Percentiles rank a stretch among this genome's conserved stretches.
phyloP scores from a whole-genome alignment of 2,888 invertebrate genomes.

The Venusia cambrica region DNA sequence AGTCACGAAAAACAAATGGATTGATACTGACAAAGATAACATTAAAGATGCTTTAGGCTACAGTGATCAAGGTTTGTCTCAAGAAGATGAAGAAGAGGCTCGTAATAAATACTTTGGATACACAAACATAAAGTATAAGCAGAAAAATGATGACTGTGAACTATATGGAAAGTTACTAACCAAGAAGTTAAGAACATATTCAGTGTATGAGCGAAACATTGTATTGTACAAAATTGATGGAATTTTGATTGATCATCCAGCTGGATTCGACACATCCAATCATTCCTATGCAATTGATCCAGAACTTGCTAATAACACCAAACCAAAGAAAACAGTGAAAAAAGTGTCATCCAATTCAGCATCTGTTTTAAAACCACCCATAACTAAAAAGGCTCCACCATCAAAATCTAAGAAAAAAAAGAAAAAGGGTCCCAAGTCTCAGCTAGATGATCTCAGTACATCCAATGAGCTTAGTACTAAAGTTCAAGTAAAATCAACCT shows the following conservation, averaged over 20 bases:
- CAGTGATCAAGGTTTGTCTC: background rate
- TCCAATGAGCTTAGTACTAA: no score
- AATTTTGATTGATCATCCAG: constrained; percentile 14
- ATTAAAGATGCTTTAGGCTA: no score
- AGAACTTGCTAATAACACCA: background rate
- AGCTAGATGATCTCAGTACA: no score
- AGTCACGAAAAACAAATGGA: no score
- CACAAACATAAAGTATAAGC: constrained; percentile 4
- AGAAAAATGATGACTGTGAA: constrained; percentile 6
- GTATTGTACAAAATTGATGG: constrained; percentile 16
- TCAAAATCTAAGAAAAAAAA: no score
- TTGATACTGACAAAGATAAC: no score
- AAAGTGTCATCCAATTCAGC: no score
- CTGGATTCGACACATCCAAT: constrained; percentile 10
- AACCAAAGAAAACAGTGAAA: background rate
- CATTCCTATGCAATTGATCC: background rate
- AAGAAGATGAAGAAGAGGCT: constrained; percentile 2
- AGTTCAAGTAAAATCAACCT: no score
- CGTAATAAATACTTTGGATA: constrained; percentile 1
- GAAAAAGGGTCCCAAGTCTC: no score
- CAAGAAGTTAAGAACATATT: constrained; percentile 14
- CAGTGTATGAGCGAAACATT: constrained; percentile 12
- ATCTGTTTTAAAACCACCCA: no score
- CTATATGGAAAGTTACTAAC: constrained; percentile 13
- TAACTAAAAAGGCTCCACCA: no score